Evolutionary conservation across 2,888 invertebrate genomes (phyloP), one percentile per base, ranked within the genome.

Genomic region (Drepanosiphum platanoidis): DNA sequence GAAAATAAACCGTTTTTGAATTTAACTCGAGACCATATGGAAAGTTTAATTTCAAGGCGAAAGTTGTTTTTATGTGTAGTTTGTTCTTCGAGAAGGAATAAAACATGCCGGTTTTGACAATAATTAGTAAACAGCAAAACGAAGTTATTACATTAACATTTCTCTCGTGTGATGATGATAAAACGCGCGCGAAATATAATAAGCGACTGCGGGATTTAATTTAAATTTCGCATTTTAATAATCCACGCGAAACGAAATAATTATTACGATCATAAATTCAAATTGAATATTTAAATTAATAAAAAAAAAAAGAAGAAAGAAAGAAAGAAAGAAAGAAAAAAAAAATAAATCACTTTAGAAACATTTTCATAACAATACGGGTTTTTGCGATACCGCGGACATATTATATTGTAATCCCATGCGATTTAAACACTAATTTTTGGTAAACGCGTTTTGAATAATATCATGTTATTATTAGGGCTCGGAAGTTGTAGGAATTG

Each of bases 41-140:
- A 77, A 77, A 61, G 36, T 36, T 61, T 36, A 39, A 77, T 36
- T 61, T n/a, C 36, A 36, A 36, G 27, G 13, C 36, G n/a, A 27
- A 75, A 75, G 15, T 58, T 61, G 77, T 42, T 64, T 64, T 78
- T 42, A 15, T 39, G 18, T 64, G 18, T 64, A 42, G 22, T 61
- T 78, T 78, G 11, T 78, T 77, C 1, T 78, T 77, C 1, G 0
- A 42, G 22, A 34, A 61, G 27, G 77, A 64, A 78, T 11, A 64
- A 27, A 42, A 78, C 22, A 18, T n/a, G 36, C 11, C 30, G 15
- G 61, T 4, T 22, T 78, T 78, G 39, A 22, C 22, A 78, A n/a
- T n/a, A n/a, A 32, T 42, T 30, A 64, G 22, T 22, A 64, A 64
- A 64, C 30, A 64, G 39, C 30, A 64, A 64, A 39, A 39, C 64